Percentiles rank a stretch among this genome's conserved stretches.
These are phyloP conservation scores for Rallus crepitans DNA, from an alignment of 2,797 vertebrate genomes.

Conservation along the genomic window DNA sequence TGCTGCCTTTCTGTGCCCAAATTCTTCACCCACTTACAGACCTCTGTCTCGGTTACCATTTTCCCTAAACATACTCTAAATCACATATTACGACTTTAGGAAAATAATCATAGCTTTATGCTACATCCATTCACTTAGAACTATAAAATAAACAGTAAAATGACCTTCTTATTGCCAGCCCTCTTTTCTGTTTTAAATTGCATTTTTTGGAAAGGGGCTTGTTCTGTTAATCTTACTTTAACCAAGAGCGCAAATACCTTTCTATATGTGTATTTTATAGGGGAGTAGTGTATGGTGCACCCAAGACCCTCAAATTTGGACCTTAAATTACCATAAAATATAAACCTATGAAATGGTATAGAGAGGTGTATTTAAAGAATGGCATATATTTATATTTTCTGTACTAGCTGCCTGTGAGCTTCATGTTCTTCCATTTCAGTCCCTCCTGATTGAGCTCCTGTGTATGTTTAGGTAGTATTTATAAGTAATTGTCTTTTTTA, in stretches of 20 bases:
- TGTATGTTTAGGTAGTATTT: conserved; percentile 15
- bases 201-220: neutral
- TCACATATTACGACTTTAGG: conserved; percentile 9
- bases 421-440: neutral
- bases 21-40: neutral
- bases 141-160: conserved; percentile 58
- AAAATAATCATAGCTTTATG: conserved; percentile 58
- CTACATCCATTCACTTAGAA: conserved; percentile 9
- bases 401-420: neutral
- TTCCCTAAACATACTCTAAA: conserved; percentile 18
- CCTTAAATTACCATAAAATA: conserved; percentile 25
- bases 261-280: neutral
- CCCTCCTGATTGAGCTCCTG: neutral
- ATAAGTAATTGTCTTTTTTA: neutral
- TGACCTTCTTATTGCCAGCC: neutral
- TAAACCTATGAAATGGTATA: neutral
- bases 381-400: neutral
- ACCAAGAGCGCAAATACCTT: neutral
- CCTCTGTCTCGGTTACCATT: neutral
- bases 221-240: conserved; percentile 10
- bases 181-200: conserved; percentile 12
- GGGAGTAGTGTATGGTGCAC: neutral
- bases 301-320: neutral
- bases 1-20: neutral
- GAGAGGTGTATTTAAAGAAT: conserved; percentile 1